Conservation (phyloP, 2,113 vertebrate genomes). For the Ptychochromis oligacanthus region DNA sequence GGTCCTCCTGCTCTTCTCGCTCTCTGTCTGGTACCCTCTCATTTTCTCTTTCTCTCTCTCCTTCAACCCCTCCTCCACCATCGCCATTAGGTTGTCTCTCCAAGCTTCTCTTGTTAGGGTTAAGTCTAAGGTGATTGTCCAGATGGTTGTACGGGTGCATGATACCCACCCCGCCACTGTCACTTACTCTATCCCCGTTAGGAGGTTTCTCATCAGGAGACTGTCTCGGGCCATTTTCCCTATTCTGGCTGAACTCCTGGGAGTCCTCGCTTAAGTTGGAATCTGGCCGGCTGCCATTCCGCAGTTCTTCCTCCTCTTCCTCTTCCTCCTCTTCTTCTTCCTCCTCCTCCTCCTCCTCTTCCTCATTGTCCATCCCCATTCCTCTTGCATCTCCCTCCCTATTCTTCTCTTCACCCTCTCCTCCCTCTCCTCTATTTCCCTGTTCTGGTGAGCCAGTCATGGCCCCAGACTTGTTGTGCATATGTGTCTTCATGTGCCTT, state of each 20-base stretch:
- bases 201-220: constrained; percentile 87
- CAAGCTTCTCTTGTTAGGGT: constrained; percentile 86
- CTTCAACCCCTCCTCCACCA: constrained; percentile 80
- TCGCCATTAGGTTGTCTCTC: constrained; percentile 86
- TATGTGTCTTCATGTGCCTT: constrained; percentile 99
- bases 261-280: constrained; percentile 98
- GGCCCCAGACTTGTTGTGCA: constrained; percentile 97
- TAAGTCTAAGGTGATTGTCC: constrained; percentile 93
- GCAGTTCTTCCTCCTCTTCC: constrained; percentile 93
- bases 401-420: constrained; percentile 88
- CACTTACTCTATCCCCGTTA: constrained; percentile 86
- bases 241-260: constrained; percentile 86
- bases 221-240: constrained; percentile 88
- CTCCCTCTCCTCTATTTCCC: constrained; percentile 88
- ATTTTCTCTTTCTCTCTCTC: constrained; percentile 79
- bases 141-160: constrained; percentile 93
- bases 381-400: constrained; percentile 85
- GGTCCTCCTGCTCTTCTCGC: constrained; percentile 80
- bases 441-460: constrained; percentile 94
- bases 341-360: constrained; percentile 89
- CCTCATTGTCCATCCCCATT: constrained; percentile 90
- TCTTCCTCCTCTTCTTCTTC: constrained; percentile 91
- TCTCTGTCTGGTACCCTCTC: constrained; percentile 83
- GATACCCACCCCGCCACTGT: constrained; percentile 87
- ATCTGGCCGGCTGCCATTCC: constrained; percentile 93